Evolutionary conservation across 2,113 vertebrate species (phyloP).

Genomic region (Danio rerio): DNA sequence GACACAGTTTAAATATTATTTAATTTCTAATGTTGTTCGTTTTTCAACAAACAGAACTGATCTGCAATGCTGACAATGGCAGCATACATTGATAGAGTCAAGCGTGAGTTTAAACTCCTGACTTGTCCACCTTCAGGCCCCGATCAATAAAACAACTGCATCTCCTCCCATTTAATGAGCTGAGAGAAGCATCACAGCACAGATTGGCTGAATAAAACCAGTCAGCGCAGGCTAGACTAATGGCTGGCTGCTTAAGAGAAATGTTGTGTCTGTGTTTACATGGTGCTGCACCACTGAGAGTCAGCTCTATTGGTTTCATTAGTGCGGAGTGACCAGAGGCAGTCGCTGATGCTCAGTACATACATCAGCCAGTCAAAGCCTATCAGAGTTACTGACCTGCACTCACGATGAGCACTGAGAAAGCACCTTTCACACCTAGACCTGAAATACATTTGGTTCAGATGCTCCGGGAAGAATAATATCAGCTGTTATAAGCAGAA

Average conservation of each 20-base stretch:
- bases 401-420: not conserved
- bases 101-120: not conserved
- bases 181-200: not conserved
- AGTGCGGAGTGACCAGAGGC: slow-evolving; percentile 40
- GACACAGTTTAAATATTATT: too few species aligned
- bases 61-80: not conserved
- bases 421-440: not conserved
- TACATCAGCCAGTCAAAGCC: slow-evolving; percentile 39
- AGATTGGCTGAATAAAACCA: slow-evolving; percentile 32
- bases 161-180: slow-evolving; percentile 15
- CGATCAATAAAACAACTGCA: slow-evolving; percentile 30
- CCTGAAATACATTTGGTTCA: not conserved
- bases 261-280: not conserved
- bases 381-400: slow-evolving; percentile 6
- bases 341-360: slow-evolving; percentile 21
- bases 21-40: too few species aligned
- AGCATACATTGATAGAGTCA: not conserved
- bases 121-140: slow-evolving; percentile 3
- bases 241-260: slow-evolving; percentile 20
- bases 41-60: too few species aligned
- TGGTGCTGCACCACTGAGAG: not conserved
- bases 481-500: not conserved
- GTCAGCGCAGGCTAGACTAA: slow-evolving; percentile 8
- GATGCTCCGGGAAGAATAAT: not conserved
- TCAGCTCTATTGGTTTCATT: slow-evolving; percentile 47